Base-by-base conservation (phyloP, 2,888 invertebrate species). In the Thereva nobilitata region DNA sequence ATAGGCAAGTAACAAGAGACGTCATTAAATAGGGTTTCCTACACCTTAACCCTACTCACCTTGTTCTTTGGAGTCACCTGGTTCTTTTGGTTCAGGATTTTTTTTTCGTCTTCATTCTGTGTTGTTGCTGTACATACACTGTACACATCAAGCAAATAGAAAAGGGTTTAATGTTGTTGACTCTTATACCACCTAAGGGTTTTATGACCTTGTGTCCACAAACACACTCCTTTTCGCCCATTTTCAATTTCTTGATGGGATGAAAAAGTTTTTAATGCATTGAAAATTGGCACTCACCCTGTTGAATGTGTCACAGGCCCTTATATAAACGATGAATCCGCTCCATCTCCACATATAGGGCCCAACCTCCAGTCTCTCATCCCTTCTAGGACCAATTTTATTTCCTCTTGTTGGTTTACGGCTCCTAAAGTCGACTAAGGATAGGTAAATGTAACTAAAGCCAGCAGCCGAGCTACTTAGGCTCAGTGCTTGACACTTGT, bases 211-310 rank as follows among this genome's bases (percentile, higher is more conserved):
- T 23, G 23, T 23, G 44, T 35, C 57, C 35, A 42, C 42, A 57
- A 6, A 45, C n/a, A n/a, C 42, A 45, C 23, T 44, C 44, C 44
- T 44, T 4, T 34, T 38, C 10, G n/a, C 37, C 55, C 41, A 12
- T 40, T 12, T 40, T 37, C 5, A 23, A 41, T 56, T 23, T 23
- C 56, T 44, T 44, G 9, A 34, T 44, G 56, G 23, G 56, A 7
- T 10, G 5, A 47, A 56, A 56, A 44, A 42, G 56, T 44, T 56
- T 6, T 12, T 42, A 59, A 38, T 59, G 59, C 59, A 59, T 59
- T 59, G 59, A 47, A 38, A 59, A 59, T 59, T 34, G 59, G 47
- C 59, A 59, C 35, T 35, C 52, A n/a, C 10, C 47, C 59, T 59
- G 59, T 59, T 59, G 59, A 59, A 59, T 59, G 59, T 38, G 38